Evolutionary conservation across 2,888 invertebrate species (phyloP).

Genomic region (Galeopsomyia nigrocyanea): DNA sequence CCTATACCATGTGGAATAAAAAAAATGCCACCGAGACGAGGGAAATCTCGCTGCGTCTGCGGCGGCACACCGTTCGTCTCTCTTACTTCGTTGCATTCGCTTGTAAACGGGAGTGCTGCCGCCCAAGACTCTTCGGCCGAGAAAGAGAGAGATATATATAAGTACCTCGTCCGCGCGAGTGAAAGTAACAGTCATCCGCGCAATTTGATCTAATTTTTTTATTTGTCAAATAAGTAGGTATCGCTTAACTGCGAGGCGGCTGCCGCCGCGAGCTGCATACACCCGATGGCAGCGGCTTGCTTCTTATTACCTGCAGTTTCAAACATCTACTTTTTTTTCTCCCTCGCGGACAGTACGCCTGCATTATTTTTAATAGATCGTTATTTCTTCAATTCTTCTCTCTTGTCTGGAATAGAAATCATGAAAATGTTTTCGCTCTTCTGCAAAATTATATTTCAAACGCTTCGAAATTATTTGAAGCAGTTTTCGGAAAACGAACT

Average conservation of each 20-base stretch:
- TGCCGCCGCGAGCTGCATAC: background rate
- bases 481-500: too few relatives aligned
- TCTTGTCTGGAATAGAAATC: background rate
- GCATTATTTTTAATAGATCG: background rate
- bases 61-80: too few relatives aligned
- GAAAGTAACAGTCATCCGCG: constrained; percentile 49
- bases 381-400: background rate
- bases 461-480: too few relatives aligned
- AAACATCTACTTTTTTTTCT: constrained; percentile 1
- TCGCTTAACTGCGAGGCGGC: background rate
- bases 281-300: background rate
- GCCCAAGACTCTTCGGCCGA: constrained; percentile 25
- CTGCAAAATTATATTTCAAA: too few relatives aligned
- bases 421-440: too few relatives aligned
- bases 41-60: constrained; percentile 35
- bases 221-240: constrained; percentile 24
- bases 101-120: constrained; percentile 38
- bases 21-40: constrained; percentile 23
- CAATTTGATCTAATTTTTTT: constrained; percentile 48
- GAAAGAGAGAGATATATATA: background rate
- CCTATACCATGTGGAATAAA: background rate
- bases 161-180: constrained; percentile 19
- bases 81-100: constrained; percentile 4
- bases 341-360: background rate
- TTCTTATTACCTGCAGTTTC: background rate